These are phyloP conservation scores for Sigmodon hispidus DNA, from an alignment of 2,113 vertebrate species.

Conservation along the genomic window DNA sequence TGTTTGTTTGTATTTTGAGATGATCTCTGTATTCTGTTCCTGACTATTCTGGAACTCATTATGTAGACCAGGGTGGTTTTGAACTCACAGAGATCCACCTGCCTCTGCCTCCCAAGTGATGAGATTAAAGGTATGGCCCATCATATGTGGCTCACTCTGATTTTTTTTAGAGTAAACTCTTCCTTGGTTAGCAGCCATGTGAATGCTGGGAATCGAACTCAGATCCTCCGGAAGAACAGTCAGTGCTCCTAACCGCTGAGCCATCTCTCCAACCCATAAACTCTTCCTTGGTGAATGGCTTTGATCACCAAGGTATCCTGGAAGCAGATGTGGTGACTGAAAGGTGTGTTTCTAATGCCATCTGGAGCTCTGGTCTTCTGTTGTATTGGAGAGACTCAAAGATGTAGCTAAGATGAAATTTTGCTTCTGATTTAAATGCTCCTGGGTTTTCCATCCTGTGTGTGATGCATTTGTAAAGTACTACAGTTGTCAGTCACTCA, in stretches of 20 bases:
- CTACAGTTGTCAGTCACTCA: slow-evolving; percentile 57
- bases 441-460: slow-evolving; percentile 56
- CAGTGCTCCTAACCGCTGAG: too few species aligned
- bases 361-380: slow-evolving; percentile 46
- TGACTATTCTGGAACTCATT: background rate
- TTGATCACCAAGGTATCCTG: slow-evolving; percentile 1
- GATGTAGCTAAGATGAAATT: slow-evolving; percentile 27
- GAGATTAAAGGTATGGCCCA: background rate
- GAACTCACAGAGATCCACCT: background rate
- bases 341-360: background rate
- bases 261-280: too few species aligned
- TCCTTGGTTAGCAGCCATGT: too few species aligned
- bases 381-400: slow-evolving; percentile 50
- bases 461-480: slow-evolving; percentile 67
- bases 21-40: background rate
- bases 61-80: background rate
- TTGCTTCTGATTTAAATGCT: slow-evolving; percentile 67
- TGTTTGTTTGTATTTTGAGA: background rate
- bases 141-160: background rate
- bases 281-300: background rate
- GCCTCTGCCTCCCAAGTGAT: background rate
- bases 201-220: too few species aligned
- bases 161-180: slow-evolving; percentile 7
- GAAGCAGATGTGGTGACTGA: background rate
- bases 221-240: too few species aligned